Conservation (phyloP, 2,888 invertebrate genomes). For the Heliconius charithonia region DNA sequence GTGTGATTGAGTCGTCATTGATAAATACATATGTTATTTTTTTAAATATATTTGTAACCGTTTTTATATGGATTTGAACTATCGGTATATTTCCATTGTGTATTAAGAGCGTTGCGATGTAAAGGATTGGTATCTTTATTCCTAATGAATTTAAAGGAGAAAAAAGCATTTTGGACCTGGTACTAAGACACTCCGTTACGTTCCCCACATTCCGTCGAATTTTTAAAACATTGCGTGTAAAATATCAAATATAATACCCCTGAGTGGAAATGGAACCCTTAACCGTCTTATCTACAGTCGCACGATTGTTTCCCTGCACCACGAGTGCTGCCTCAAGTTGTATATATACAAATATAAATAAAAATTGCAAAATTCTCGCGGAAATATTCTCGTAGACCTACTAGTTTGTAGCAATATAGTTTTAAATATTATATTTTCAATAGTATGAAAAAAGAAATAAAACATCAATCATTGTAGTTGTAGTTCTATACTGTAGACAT, state of each 20-base stretch:
- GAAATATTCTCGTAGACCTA: not conserved
- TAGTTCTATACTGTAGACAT: not conserved
- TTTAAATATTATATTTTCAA: constrained; percentile 9
- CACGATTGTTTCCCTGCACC: not conserved
- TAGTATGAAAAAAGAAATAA: not conserved
- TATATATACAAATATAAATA: constrained; percentile 4
- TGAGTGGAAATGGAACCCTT: no score
- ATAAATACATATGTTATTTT: not conserved
- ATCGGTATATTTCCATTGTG: no score
- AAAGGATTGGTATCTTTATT: no score
- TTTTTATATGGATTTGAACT: no score
- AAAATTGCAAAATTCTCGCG: not conserved
- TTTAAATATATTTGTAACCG: not conserved
- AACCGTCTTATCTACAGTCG: no score
- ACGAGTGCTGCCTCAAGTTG: not conserved
- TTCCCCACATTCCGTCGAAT: no score
- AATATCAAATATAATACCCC: no score
- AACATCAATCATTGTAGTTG: constrained; percentile 4
- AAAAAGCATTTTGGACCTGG: no score
- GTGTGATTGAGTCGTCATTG: not conserved
- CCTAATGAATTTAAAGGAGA: no score
- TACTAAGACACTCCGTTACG: no score
- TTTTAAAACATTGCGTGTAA: no score
- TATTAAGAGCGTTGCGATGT: no score
- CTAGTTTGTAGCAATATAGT: not conserved